These are phyloP conservation scores for Apostichopus californicus DNA, from an alignment of 35 echinoderm and acorn worm genomes.

Conservation along the genomic window DNA sequence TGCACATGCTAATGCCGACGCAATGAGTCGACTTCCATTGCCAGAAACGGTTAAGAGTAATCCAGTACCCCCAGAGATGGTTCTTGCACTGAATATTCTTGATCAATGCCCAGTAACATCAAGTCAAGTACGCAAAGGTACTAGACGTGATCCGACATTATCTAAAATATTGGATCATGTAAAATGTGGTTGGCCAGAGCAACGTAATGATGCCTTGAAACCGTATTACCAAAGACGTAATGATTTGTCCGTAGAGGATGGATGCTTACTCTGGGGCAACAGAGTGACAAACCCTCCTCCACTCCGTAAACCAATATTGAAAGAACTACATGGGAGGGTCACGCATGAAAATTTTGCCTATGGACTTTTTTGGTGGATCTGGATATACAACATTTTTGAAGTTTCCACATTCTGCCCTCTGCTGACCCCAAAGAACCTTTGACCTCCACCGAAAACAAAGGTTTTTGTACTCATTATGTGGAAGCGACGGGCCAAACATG, in stretches of 20 bases:
- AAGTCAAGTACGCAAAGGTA: constrained; percentile 46
- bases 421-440: too few species aligned
- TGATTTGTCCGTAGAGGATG: too few species aligned
- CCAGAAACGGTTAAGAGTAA: not conserved
- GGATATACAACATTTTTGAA: too few species aligned
- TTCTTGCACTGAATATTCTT: constrained; percentile 18
- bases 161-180: not conserved
- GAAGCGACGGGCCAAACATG: too few species aligned
- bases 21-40: not conserved
- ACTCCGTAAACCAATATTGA: not conserved
- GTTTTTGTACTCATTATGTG: too few species aligned
- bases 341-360: constrained; percentile 44
- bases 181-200: too few species aligned
- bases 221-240: not conserved
- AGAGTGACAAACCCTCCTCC: constrained; percentile 5
- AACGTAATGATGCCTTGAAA: not conserved
- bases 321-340: constrained; percentile 46
- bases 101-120: constrained; percentile 31
- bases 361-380: constrained; percentile 13
- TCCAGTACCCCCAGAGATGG: constrained; percentile 34
- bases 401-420: too few species aligned
- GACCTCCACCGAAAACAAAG: too few species aligned
- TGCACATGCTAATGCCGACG: constrained; percentile 62
- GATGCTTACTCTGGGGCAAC: too few species aligned
- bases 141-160: constrained; percentile 40